Conservation (phyloP, 35 echinoderm and acorn worm genomes). For the Ptychodera flava region DNA sequence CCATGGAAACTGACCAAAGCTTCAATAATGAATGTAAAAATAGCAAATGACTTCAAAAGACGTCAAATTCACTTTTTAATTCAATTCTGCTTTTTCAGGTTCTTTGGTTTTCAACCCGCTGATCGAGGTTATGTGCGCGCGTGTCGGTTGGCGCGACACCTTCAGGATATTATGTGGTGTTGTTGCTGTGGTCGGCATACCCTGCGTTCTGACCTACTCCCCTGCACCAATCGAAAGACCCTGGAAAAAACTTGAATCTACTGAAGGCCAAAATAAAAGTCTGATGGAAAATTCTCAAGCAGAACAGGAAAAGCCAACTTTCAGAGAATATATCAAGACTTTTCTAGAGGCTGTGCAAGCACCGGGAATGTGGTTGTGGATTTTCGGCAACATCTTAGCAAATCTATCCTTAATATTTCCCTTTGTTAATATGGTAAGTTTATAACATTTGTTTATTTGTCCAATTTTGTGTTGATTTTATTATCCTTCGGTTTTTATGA, state of each 20-base stretch:
- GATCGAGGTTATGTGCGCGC: constrained; percentile 49
- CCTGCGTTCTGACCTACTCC: constrained; percentile 39
- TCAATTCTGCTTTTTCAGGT: constrained; percentile 38
- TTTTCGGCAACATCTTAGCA: constrained; percentile 60
- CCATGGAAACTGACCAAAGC: no score
- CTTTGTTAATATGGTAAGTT: constrained; percentile 96
- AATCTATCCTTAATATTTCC: constrained; percentile 94
- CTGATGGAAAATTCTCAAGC: no score
- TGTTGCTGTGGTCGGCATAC: constrained; percentile 51
- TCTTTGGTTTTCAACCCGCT: constrained; percentile 69
- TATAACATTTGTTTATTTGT: no score
- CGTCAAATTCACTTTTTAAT: no score
- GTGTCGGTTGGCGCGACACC: constrained; percentile 64
- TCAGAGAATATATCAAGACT: constrained; percentile 70
- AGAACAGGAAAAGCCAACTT: no score
- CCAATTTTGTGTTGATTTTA: no score
- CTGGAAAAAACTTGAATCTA: not conserved
- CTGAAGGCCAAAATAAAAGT: constrained; percentile 47
- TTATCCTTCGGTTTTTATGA: no score
- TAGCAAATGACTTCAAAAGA: no score
- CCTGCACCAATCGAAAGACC: constrained; percentile 20
- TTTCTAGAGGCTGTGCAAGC: constrained; percentile 61
- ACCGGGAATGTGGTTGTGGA: constrained; percentile 80
- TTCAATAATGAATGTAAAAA: no score
- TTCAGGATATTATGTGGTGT: constrained; percentile 47